A percentile compares a stretch with the other conserved stretches of the same genome.
These are phyloP conservation scores for Loris lydekkerianus DNA, from an alignment of 2,797 vertebrate species.

Conservation along the genomic window DNA sequence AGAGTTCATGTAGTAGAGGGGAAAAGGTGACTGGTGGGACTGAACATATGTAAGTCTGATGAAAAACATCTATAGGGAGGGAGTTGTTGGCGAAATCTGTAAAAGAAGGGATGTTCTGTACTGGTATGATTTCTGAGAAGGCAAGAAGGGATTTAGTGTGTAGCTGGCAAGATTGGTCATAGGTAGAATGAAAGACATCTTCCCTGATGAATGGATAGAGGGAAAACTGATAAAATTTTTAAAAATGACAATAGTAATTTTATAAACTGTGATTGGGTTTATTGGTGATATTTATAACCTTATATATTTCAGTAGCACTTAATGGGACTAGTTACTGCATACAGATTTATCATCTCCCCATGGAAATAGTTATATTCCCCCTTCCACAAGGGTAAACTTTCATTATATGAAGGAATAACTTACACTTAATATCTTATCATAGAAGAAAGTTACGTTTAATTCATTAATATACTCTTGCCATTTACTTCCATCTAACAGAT, in stretches of 20 bases:
- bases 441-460: slow-evolving; percentile 8
- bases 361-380: slow-evolving; percentile 2
- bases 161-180: neutral
- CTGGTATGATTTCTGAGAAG: neutral
- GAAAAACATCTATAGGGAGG: neutral
- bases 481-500: slow-evolving; percentile 49
- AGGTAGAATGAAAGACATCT: neutral
- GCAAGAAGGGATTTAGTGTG: neutral
- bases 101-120: neutral
- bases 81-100: neutral
- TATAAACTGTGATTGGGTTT: slow-evolving; percentile 30
- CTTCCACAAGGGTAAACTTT: slow-evolving; percentile 25
- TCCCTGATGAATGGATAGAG: neutral
- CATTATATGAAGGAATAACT: slow-evolving; percentile 36
- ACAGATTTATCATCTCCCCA: neutral
- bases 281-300: neutral
- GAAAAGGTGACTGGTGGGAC: neutral
- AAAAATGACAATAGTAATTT: neutral
- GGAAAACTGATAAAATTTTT: slow-evolving; percentile 41
- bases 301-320: slow-evolving; percentile 52
- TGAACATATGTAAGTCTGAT: slow-evolving; percentile 7
- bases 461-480: neutral
- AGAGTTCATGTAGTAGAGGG: neutral
- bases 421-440: slow-evolving; percentile 8
- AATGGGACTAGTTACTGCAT: slow-evolving; percentile 26